Evolutionary conservation across 2,888 invertebrate genomes (phyloP).

Genomic region (Thera obeliscata): DNA sequence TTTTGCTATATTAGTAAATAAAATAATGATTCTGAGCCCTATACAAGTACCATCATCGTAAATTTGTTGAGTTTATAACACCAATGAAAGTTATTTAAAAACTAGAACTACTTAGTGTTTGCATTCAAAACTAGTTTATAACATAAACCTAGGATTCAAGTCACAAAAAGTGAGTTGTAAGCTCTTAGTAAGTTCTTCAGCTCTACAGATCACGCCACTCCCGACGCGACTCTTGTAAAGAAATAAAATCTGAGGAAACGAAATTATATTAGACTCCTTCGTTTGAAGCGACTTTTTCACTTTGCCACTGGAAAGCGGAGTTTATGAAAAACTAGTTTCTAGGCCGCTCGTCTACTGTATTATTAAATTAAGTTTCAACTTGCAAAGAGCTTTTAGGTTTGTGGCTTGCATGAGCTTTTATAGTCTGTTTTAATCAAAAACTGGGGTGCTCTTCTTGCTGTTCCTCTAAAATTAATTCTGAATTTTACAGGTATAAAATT

Average conservation of each 20-base stretch:
- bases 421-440: constrained; percentile 9
- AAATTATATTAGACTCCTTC: constrained; percentile 48
- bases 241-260: constrained; percentile 46
- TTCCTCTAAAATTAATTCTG: neutral
- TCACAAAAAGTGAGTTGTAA: constrained; percentile 17
- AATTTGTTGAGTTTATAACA: no score
- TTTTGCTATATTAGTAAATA: neutral
- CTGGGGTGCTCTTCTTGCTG: neutral
- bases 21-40: no score
- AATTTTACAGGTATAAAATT: neutral
- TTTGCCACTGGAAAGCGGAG: constrained; percentile 30
- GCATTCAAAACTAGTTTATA: no score
- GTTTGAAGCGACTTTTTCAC: constrained; percentile 40
- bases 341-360: constrained; percentile 18
- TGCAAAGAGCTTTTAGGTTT: constrained; percentile 12
- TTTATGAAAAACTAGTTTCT: constrained; percentile 31
- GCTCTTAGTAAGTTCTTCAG: constrained; percentile 32
- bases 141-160: neutral
- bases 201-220: constrained; percentile 33
- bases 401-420: constrained; percentile 18
- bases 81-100: no score
- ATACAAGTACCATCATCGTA: no score
- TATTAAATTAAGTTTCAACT: constrained; percentile 24
- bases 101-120: no score
- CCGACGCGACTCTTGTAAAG: constrained; percentile 40